Evolutionary conservation across 2,888 invertebrate genomes (phyloP).

Genomic region (Hypsopygia costalis): DNA sequence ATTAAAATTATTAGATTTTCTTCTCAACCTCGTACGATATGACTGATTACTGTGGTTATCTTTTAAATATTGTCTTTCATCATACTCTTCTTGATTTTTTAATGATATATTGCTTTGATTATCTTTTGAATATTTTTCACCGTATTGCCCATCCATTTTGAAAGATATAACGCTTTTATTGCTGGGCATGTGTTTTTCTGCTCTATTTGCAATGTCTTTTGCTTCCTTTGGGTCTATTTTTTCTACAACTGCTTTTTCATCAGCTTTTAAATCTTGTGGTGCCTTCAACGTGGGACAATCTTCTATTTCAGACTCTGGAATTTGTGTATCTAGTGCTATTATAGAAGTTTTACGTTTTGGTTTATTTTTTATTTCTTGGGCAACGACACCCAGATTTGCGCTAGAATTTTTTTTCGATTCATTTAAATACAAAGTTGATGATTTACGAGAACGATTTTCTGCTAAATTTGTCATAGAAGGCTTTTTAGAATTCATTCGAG

Average conservation of each 20-base stretch:
- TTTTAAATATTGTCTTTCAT: conserved; percentile 65
- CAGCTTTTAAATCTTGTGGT: conserved; percentile 73
- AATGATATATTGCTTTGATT: conserved; percentile 63
- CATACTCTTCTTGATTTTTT: conserved; percentile 60
- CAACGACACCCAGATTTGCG: conserved; percentile 54
- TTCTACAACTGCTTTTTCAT: conserved; percentile 69
- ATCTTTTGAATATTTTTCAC: conserved; percentile 60
- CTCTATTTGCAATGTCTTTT: conserved; percentile 59
- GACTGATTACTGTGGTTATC: conserved; percentile 73
- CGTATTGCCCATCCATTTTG: conserved; percentile 64
- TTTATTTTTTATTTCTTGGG: conserved; percentile 55
- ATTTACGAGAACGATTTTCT: conserved; percentile 67
- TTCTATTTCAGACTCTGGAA: conserved; percentile 75
- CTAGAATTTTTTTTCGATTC: conserved; percentile 74
- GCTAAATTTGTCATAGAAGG: conserved; percentile 69
- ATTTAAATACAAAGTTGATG: conserved; percentile 66
- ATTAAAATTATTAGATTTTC: conserved; percentile 79
- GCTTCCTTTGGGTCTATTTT: conserved; percentile 62
- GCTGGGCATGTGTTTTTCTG: conserved; percentile 54
- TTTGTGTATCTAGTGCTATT: conserved; percentile 52
- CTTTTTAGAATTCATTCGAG: conserved; percentile 68
- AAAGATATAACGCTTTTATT: conserved; percentile 64
- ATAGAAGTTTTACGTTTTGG: conserved; percentile 65
- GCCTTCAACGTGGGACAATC: conserved; percentile 74
- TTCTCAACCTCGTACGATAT: conserved; percentile 46